These are phyloP conservation scores for Vandiemenella viatica DNA, from an alignment of 2,888 invertebrate genomes.

Conservation along the genomic window DNA sequence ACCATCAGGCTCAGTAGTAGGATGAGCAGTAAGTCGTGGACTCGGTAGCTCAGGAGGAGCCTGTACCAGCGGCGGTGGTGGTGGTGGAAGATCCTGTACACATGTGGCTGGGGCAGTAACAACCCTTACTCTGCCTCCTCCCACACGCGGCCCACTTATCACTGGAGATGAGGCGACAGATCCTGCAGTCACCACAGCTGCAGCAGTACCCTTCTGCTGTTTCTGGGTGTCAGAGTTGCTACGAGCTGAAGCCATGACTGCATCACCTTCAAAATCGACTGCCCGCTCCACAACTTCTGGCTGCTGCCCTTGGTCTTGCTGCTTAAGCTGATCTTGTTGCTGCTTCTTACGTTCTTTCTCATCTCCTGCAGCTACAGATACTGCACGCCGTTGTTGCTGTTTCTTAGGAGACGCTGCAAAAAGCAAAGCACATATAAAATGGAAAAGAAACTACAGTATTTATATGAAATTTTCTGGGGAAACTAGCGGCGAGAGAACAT, in stretches of 20 bases:
- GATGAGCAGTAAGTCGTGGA: slow-evolving; percentile 21
- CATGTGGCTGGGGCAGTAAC: slow-evolving; percentile 48
- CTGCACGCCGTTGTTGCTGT: slow-evolving; percentile 27
- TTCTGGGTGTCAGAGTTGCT: slow-evolving; percentile 24
- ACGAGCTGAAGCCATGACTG: slow-evolving; percentile 36
- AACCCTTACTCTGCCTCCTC: slow-evolving; percentile 51
- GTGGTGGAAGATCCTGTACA: slow-evolving; percentile 32
- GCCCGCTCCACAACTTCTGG: slow-evolving; percentile 25
- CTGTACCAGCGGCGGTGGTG: slow-evolving; percentile 18
- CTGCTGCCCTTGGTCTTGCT: neutral
- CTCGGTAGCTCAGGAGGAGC: slow-evolving; percentile 23
- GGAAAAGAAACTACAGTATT: neutral
- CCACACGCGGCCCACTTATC: slow-evolving; percentile 20
- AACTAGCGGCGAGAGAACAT: neutral
- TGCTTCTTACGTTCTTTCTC: slow-evolving; percentile 15
- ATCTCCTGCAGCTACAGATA: slow-evolving; percentile 32
- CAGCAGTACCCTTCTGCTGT: slow-evolving; percentile 30
- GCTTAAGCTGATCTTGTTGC: neutral
- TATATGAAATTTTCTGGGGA: neutral
- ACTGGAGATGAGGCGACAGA: slow-evolving; percentile 25
- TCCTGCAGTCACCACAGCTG: slow-evolving; percentile 6
- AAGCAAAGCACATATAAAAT: neutral
- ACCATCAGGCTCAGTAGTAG: slow-evolving; percentile 20
- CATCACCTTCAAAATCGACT: slow-evolving; percentile 51
- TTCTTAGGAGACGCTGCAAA: slow-evolving; percentile 31